These are phyloP conservation scores for Odontesthes bonariensis DNA, from an alignment of 2,113 vertebrate genomes.

Conservation along the genomic window DNA sequence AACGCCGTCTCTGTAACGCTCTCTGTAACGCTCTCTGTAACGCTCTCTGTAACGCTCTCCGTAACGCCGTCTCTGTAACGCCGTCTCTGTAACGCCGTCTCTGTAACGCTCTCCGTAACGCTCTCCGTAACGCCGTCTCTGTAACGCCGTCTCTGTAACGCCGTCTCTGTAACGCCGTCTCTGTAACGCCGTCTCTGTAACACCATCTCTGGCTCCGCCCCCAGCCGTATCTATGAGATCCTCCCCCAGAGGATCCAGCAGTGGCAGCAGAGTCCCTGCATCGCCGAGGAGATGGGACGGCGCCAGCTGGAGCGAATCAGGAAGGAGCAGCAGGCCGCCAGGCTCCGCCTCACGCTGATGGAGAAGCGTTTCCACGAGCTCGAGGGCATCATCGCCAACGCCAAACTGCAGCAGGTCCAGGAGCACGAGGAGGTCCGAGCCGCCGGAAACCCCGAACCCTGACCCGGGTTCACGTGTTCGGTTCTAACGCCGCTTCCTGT, in stretches of 20 bases:
- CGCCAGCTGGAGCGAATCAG: constrained; percentile 92
- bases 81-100: too few relatives aligned
- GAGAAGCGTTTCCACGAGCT: constrained; percentile 94
- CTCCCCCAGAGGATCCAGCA: constrained; percentile 95
- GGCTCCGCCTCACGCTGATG: constrained; percentile 91
- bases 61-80: too few relatives aligned
- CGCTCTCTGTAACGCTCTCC: too few relatives aligned
- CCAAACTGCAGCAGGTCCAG: constrained; percentile 91
- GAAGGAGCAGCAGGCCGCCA: constrained; percentile 90
- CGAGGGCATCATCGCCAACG: constrained; percentile 90
- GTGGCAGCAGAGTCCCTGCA: constrained; percentile 95
- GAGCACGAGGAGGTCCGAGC: constrained; percentile 90
- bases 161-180: too few relatives aligned
- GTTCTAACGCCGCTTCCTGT: neutral
- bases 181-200: too few relatives aligned
- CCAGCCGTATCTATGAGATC: constrained; percentile 95
- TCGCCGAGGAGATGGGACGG: constrained; percentile 93
- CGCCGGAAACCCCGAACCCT: fast-evolving
- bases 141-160: too few relatives aligned
- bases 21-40: too few relatives aligned
- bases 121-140: too few relatives aligned
- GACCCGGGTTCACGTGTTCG: neutral
- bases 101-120: too few relatives aligned
- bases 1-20: too few relatives aligned
- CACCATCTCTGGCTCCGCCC: too few relatives aligned